Evolutionary conservation across 2,888 invertebrate genomes (phyloP), one percentile per base, ranked within the genome.

Genomic region (Erebia ligea): DNA sequence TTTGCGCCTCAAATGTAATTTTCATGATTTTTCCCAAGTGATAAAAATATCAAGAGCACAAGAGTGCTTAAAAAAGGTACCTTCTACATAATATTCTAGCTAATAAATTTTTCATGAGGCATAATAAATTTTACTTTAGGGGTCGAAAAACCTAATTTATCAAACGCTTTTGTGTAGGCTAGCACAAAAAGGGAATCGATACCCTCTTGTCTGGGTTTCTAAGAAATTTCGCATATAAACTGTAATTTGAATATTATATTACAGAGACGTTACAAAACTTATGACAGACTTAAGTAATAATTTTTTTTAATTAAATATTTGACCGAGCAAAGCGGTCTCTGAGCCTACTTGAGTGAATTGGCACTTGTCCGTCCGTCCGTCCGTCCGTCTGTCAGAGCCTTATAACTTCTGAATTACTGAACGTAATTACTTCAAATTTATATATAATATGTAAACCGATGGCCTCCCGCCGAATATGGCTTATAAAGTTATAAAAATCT

Each of bases 131-230:
- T 25, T 45, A 48, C 19, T 45, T 21, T 13, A 62, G 62, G 48
- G 62, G 54, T 17, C 21, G 48, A 48, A 21, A 48, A 11, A 45
- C 45, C 48, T 21, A 62, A 62, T 62, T 62, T 62, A 21, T 45
- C 62, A 48, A 45, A 45, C 21, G 45, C 62, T 62, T 62, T 62
- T 62, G 62, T 62, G 21, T 21, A 21, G 8, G 3, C 2, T 48
- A 4, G 19, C 17, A 48, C 21, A 62, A 62, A 62, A 62, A 48
- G 21, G 62, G 13, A 8, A 62, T 62, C 21, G 48, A 62, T 62
- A 62, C 19, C 48, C 45, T 62, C 48, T 62, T 62, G 62, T 62
- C 48, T 45, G 48, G 45, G 48, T 48, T 62, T 48, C 62, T 19
- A 15, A 15, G 21, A 62, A 54, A 19, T 17, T 19, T 19, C 17